These are phyloP conservation scores for Prinia subflava DNA, from an alignment of 2,113 vertebrate genomes.

Conservation along the genomic window DNA sequence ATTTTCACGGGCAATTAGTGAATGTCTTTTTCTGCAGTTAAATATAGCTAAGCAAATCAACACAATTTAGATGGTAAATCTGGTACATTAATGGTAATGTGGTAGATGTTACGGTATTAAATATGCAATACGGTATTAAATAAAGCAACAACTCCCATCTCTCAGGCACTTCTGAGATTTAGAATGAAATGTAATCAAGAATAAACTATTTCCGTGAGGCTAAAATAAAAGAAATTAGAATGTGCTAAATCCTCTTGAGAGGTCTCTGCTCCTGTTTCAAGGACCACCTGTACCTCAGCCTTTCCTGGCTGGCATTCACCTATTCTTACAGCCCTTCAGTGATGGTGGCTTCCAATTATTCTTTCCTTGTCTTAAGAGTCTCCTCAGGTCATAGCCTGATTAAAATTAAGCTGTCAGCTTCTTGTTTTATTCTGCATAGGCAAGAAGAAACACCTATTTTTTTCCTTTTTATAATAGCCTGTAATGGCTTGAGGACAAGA, in stretches of 20 bases:
- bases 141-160: background rate
- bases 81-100: background rate
- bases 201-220: background rate
- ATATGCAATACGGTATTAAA: background rate
- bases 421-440: background rate
- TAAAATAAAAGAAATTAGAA: background rate
- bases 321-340: background rate
- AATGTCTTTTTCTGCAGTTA: background rate
- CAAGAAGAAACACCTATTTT: background rate
- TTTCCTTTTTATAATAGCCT: background rate
- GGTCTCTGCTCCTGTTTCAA: background rate
- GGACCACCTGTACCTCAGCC: background rate
- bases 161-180: background rate
- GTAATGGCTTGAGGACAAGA: background rate
- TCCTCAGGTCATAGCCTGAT: background rate
- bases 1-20: constrained; percentile 5
- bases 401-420: background rate
- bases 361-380: background rate
- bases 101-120: background rate
- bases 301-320: background rate
- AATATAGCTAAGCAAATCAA: background rate
- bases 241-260: background rate
- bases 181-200: background rate
- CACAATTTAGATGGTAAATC: background rate
- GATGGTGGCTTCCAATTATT: background rate